Evolutionary conservation across 2,797 vertebrate species (phyloP), one percentile per base, ranked within the genome.

Genomic region (Distichodus sexfasciatus): DNA sequence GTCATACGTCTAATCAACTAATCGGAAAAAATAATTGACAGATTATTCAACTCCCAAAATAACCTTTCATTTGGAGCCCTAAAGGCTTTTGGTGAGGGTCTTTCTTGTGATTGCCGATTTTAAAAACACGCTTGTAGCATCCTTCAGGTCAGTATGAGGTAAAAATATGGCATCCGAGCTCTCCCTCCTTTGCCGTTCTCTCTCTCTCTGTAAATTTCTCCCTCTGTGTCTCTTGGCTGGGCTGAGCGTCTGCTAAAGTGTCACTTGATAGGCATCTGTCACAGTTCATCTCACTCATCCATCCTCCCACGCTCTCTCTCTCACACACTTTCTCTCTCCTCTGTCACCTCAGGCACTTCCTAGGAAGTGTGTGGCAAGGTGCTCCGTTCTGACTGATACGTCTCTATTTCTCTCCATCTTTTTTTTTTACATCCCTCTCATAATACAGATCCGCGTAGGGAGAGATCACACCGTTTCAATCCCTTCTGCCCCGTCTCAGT

Each of bases 331-430:
- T 47, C 11, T 24, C 9, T 11, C 31, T 19, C 53, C 6, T 40
- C 11, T 28, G 35, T 17, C 55, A 66, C 72, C 69, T 87, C 84
- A 82, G 81, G 81, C 80, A 78, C 81, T 87, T 67, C 77, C 76
- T 70, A 51, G 68, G 66, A 87, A 83, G 81, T 79, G 87, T 79
- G 81, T 81, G 86, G 81, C 57, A 70, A 86, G 73, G 66, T 3
- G 53, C 68, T 82, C 85, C 72, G 87, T 55, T 80, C 82, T 85
- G 87, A 69, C 31, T 35, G 28, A 76, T 29, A 43, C 17, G 6
- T 48, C 33, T 26, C 7, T 50, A 28, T 62, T 50, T 46, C 47
- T 57, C 14, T 50, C 2, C 14, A n/a, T n/a, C n/a, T n/a, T n/a
- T n/a, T 40, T 54, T 23, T 40, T 71, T 77, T 54, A 69, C 38